Evolutionary conservation across 1,140 invertebrate genomes (phyloP), one percentile per base, ranked within the genome.

Genomic region (Drosophila hydei): DNA sequence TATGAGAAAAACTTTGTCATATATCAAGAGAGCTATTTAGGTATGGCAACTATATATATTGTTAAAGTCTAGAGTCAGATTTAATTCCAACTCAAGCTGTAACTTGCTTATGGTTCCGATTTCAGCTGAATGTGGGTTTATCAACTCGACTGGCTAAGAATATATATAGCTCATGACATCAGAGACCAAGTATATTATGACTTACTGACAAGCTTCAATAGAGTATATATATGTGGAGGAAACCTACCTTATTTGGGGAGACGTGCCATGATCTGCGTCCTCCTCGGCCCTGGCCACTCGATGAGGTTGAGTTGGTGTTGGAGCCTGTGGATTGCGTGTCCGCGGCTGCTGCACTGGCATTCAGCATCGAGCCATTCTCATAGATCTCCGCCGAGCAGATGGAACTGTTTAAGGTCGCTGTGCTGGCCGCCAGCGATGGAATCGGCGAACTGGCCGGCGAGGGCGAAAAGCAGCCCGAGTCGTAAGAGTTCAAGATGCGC

Each of bases 401-500:
- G 60, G 87, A 91, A 50, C 90, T 91, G 48, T 90, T 90, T 61
- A 91, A 67, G 0, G 90, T 91, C 25, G 85, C 79, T 9, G 81
- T 83, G 65, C 83, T 91, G 51, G 90, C 89, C 9, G 85, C 90
- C 74, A 91, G 68, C 45, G 91, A 91, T 1, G 91, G 89, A 33
- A 78, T 78, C n/a, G 80, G 93, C 77, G 89, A 92, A 75, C 85
- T 92, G 60, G 92, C 91, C 54, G 94, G 93, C 68, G 93, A 92
- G 33, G 93, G 93, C 67, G 93, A 92, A 76, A 93, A 93, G 56
- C 93, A 93, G 70, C 94, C 94, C 4, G 94, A 94, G 76, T 95
- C 95, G 92, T 96, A 97, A 63, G 96, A 94, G 42, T 96, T 95
- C 67, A 98, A 91, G 68, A 98, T 93, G 77, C 97, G 94, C 59